Evolutionary conservation across 1,140 invertebrate genomes (phyloP).

Genomic region (Drosophila teissieri): DNA sequence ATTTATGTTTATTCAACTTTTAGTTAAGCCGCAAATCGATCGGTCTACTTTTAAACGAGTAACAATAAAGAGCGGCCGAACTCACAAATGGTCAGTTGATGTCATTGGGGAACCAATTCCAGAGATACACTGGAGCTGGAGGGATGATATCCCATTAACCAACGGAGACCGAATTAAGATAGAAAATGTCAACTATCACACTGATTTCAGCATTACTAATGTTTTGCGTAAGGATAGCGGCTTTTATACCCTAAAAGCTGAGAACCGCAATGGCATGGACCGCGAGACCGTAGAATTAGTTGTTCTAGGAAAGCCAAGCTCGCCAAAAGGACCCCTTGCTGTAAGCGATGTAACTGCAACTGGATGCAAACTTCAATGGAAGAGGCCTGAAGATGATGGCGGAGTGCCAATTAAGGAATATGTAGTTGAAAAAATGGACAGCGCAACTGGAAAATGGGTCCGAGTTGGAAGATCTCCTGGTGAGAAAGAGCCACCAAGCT

Average conservation of each 20-base stretch:
- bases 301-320: slow-evolving; percentile 93
- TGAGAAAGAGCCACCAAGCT: slow-evolving; percentile 90
- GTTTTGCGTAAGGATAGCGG: slow-evolving; percentile 95
- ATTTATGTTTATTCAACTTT: slow-evolving; percentile 84
- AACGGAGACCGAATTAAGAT: slow-evolving; percentile 94
- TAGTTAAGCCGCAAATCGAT: slow-evolving; percentile 97
- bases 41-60: slow-evolving; percentile 94
- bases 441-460: slow-evolving; percentile 95
- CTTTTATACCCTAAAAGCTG: slow-evolving; percentile 94
- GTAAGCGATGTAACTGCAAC: slow-evolving; percentile 94
- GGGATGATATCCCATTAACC: slow-evolving; percentile 92
- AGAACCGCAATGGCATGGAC: slow-evolving; percentile 96
- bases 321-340: slow-evolving; percentile 95
- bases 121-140: slow-evolving; percentile 93
- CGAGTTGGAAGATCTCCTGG: slow-evolving; percentile 90
- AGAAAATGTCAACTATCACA: slow-evolving; percentile 96
- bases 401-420: slow-evolving; percentile 97
- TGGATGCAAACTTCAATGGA: slow-evolving; percentile 94
- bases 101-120: slow-evolving; percentile 95
- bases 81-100: slow-evolving; percentile 96
- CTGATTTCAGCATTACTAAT: slow-evolving; percentile 93
- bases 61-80: slow-evolving; percentile 95
- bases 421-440: slow-evolving; percentile 97
- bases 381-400: slow-evolving; percentile 96
- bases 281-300: slow-evolving; percentile 95